Base-by-base conservation (phyloP, 2,888 invertebrate species). In the Philhelius pedissequus region DNA sequence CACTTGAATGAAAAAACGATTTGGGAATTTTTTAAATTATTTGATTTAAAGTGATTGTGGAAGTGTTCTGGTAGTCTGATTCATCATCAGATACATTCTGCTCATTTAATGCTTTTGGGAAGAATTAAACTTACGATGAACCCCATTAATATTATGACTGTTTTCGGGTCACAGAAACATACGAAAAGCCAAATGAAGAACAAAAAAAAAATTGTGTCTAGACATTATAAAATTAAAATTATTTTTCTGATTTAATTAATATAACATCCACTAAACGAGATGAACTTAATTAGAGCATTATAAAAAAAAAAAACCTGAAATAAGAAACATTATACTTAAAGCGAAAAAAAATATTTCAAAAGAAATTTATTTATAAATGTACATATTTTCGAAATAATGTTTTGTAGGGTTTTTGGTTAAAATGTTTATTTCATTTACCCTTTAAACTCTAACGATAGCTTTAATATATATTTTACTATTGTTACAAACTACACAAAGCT, bases 1-100 rank as follows among this genome's bases (percentile, higher is more conserved):
- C 86, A 76, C 79, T 86, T 60, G 69, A 69, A 73, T 62, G 78
- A 78, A 86, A 75, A 32, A 86, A 76, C 58, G 45, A 48, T 35
- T 64, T 9, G 48, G 48, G 43, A 35, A 7, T 43, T 62, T 62
- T 62, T 15, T 43, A 62, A 43, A 30, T 27, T 48, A 64, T 64
- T 64, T 48, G 48, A 48, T 20, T 48, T 62, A 62, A 22, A 35
- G n/a, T n/a, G n/a, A n/a, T n/a, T 20, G 50, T 25, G 18, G 15
- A 18, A 9, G 9, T 2, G 1, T n/a, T n/a, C n/a, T n/a, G 45
- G n/a, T 4, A 9, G 11, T 13, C 2, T 7, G 22, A 48, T n/a
- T n/a, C n/a, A 8, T 48, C 48, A 48, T 22, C 48, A 48, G 13
- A 22, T 48, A 48, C 3, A 18, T 60, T 40, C 0, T 15, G 18